Conservation (phyloP, 2,888 invertebrate genomes). For the Stenurella melanura region DNA sequence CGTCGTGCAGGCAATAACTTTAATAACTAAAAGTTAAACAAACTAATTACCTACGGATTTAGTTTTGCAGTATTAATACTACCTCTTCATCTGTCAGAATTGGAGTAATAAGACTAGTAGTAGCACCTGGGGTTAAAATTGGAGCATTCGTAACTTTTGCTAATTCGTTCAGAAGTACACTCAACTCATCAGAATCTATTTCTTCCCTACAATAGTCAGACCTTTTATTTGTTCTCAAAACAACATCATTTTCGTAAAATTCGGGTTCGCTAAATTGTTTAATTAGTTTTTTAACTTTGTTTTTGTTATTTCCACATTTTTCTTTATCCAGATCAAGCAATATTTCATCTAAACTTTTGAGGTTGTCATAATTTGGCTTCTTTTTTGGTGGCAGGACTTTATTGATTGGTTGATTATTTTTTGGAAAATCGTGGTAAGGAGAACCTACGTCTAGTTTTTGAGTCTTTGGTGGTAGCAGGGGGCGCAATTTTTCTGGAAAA, state of each 20-base stretch:
- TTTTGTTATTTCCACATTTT: slow-evolving; percentile 50
- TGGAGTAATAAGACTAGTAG: slow-evolving; percentile 68
- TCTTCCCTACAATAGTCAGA: slow-evolving; percentile 42
- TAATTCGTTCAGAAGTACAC: slow-evolving; percentile 68
- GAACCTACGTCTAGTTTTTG: slow-evolving; percentile 54
- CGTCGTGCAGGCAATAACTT: slow-evolving; percentile 65
- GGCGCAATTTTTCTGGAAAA: slow-evolving; percentile 25
- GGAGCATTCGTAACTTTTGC: slow-evolving; percentile 72
- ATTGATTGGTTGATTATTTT: slow-evolving; percentile 57
- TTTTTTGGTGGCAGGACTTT: slow-evolving; percentile 49
- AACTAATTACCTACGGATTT: background rate
- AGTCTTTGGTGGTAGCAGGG: slow-evolving; percentile 53
- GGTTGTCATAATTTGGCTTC: slow-evolving; percentile 42
- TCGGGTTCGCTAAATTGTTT: slow-evolving; percentile 67
- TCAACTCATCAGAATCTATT: slow-evolving; percentile 69
- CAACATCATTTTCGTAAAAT: slow-evolving; percentile 53
- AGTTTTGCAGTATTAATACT: slow-evolving; percentile 30
- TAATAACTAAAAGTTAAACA: slow-evolving; percentile 64
- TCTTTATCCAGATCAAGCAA: slow-evolving; percentile 67
- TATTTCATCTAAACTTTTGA: slow-evolving; percentile 68
- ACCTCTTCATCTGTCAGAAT: slow-evolving; percentile 68
- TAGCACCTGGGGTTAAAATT: slow-evolving; percentile 69
- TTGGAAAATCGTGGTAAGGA: slow-evolving; percentile 66
- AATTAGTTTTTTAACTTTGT: slow-evolving; percentile 65
- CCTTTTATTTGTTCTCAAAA: slow-evolving; percentile 51